Evolutionary conservation across 1,140 invertebrate genomes (phyloP).

Genomic region (Laupala kohalensis): DNA sequence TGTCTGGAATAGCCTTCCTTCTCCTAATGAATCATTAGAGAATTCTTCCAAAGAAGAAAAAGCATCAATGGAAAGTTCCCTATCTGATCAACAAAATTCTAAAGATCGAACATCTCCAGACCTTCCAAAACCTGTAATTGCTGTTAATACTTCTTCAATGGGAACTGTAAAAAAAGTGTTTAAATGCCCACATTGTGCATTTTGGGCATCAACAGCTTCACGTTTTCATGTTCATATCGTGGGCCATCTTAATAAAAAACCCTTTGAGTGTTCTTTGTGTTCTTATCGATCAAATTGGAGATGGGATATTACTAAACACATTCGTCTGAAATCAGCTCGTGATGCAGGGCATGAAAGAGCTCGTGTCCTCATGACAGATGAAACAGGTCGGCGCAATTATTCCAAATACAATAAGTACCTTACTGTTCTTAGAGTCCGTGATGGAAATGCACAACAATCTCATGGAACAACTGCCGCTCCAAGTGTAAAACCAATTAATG

Average conservation of each 20-base stretch:
- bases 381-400: conserved; percentile 79
- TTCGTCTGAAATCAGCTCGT: conserved; percentile 70
- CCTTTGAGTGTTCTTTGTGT: conserved; percentile 89
- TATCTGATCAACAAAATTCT: too few species aligned
- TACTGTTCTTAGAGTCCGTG: conserved; percentile 49
- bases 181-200: conserved; percentile 78
- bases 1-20: conserved; percentile 50
- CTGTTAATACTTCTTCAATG: conserved; percentile 36
- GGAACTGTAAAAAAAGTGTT: conserved; percentile 41
- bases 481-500: too few species aligned
- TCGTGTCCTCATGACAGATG: conserved; percentile 78
- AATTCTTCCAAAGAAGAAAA: conserved; percentile 4
- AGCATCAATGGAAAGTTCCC: neutral
- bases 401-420: conserved; percentile 84
- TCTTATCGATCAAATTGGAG: conserved; percentile 87
- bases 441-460: conserved; percentile 18
- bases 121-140: conserved; percentile 25
- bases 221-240: conserved; percentile 87
- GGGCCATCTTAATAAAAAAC: conserved; percentile 81
- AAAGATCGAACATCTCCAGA: neutral
- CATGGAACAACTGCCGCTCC: too few species aligned
- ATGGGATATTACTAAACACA: conserved; percentile 94
- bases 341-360: conserved; percentile 64
- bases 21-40: too few species aligned
- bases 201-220: conserved; percentile 77